Evolutionary conservation across 2,888 invertebrate species (phyloP).

Genomic region (Pheosia tremula): DNA sequence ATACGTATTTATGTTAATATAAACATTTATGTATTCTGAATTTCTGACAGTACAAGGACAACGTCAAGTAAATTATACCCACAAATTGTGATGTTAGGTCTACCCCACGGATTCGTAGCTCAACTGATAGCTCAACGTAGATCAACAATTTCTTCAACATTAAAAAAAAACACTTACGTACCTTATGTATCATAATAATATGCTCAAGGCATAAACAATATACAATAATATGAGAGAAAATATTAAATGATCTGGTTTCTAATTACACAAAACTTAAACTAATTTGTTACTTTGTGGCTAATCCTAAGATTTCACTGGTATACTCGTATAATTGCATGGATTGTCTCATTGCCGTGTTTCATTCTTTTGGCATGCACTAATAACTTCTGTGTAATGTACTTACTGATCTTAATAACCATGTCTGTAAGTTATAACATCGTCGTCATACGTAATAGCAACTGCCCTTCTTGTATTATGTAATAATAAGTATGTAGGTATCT

Average conservation of each 20-base stretch:
- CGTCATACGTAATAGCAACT: neutral
- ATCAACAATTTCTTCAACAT: too few species aligned
- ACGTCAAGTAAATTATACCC: neutral
- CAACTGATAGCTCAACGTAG: neutral
- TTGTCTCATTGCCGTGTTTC: constrained; percentile 19
- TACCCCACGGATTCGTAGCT: neutral
- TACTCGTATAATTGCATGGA: constrained; percentile 35
- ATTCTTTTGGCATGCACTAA: constrained; percentile 37
- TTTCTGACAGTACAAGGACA: constrained; percentile 33
- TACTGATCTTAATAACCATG: neutral
- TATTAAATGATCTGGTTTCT: neutral
- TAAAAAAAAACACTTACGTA: too few species aligned
- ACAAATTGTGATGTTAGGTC: neutral
- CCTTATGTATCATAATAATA: constrained; percentile 21
- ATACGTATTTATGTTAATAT: constrained; percentile 29
- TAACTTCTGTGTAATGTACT: constrained; percentile 6
- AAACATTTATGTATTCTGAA: constrained; percentile 30
- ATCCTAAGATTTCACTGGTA: constrained; percentile 21
- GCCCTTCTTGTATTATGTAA: too few species aligned
- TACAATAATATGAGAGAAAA: constrained; percentile 8
- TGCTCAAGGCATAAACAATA: constrained; percentile 40
- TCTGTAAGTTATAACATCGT: neutral
- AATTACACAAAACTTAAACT: neutral
- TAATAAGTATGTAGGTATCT: neutral
- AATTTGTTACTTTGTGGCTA: constrained; percentile 30